Percentiles rank a stretch among this genome's conserved stretches.
phyloP scores from a whole-genome alignment of 1,140 invertebrate genomes.

The Hyles euphorbiae region DNA sequence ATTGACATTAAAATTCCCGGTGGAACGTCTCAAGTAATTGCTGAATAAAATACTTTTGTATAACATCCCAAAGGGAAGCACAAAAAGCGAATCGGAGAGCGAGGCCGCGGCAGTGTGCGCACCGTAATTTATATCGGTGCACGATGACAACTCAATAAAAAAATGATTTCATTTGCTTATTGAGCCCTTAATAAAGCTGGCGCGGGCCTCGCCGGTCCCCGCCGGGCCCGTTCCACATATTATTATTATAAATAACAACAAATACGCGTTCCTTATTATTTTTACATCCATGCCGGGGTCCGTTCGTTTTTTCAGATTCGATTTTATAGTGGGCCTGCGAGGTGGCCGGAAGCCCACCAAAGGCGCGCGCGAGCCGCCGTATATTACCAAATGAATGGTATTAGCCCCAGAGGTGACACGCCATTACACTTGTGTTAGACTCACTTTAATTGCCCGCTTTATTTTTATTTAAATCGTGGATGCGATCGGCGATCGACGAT shows the following conservation, averaged over 20 bases:
- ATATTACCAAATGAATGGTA: constrained; percentile 33
- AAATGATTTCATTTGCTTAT: constrained; percentile 75
- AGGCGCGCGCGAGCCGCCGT: constrained; percentile 32
- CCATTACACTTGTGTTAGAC: constrained; percentile 31
- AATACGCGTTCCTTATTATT: constrained; percentile 48
- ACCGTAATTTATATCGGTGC: constrained; percentile 66
- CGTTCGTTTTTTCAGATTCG: constrained; percentile 27
- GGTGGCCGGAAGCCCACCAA: constrained; percentile 56
- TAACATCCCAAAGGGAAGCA: constrained; percentile 61
- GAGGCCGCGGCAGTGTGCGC: constrained; percentile 37
- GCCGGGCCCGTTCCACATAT: constrained; percentile 48
- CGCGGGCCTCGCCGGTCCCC: constrained; percentile 21
- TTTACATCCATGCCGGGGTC: constrained; percentile 34
- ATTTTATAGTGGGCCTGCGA: constrained; percentile 25
- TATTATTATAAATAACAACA: constrained; percentile 60
- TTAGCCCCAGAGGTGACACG: constrained; percentile 30
- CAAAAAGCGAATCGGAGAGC: constrained; percentile 54
- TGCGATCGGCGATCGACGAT: background rate
- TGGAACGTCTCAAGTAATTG: constrained; percentile 71
- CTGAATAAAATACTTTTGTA: constrained; percentile 73
- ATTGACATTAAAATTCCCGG: constrained; percentile 71
- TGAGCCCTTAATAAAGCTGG: constrained; percentile 71
- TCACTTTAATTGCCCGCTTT: constrained; percentile 29
- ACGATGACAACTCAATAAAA: constrained; percentile 74
- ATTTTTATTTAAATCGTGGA: constrained; percentile 13